Conservation (phyloP, 2,113 vertebrate genomes). For the Embiotoca jacksoni region DNA sequence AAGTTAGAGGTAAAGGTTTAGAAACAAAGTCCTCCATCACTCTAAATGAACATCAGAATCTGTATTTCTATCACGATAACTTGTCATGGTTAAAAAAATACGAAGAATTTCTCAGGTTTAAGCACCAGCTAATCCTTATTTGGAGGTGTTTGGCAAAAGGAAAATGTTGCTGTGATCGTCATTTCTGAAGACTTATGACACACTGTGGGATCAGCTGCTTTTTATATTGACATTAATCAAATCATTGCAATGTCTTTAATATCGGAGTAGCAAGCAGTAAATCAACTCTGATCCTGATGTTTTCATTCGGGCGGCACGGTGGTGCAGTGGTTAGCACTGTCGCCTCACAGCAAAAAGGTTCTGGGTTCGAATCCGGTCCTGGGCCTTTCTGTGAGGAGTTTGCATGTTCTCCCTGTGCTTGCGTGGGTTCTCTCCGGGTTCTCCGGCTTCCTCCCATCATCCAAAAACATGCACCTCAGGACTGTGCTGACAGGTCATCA, state of each 20-base stretch:
- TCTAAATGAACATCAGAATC: not conserved
- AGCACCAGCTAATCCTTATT: constrained; percentile 17
- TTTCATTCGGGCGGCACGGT: too few relatives aligned
- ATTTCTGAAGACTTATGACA: constrained; percentile 6
- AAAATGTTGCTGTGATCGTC: constrained; percentile 10
- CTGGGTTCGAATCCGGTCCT: too few relatives aligned
- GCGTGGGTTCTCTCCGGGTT: too few relatives aligned
- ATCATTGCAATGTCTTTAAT: constrained; percentile 10
- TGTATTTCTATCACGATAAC: constrained; percentile 12
- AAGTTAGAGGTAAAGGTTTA: not conserved
- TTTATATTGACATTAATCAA: constrained; percentile 28
- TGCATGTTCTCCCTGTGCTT: too few relatives aligned
- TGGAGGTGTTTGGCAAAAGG: not conserved
- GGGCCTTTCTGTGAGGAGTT: too few relatives aligned
- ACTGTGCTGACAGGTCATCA: too few relatives aligned
- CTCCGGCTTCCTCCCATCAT: too few relatives aligned
- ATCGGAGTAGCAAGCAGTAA: not conserved
- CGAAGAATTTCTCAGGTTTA: constrained; percentile 9
- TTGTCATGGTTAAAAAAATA: not conserved
- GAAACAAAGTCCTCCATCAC: not conserved
- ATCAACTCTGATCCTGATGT: too few relatives aligned
- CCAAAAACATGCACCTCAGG: too few relatives aligned
- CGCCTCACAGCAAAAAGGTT: too few relatives aligned
- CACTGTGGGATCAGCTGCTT: constrained; percentile 35
- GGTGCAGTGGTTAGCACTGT: too few relatives aligned